Evolutionary conservation across 2,113 vertebrate species (phyloP), one percentile per base, ranked within the genome.

Genomic region (Scopus umbretta): DNA sequence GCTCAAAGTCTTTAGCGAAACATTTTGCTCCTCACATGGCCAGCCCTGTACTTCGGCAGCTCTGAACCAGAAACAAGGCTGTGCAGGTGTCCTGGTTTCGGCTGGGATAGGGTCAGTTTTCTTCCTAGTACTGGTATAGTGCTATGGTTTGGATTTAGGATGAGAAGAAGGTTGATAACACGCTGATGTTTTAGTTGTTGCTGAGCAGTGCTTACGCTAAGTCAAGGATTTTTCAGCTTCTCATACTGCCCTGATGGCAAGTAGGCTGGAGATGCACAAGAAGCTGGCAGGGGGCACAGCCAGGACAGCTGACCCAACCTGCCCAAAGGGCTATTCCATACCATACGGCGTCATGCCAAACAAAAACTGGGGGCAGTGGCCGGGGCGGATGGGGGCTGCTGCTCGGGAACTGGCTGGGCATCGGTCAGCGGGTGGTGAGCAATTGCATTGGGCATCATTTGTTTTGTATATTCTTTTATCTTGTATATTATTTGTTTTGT

Each of bases 361-460:
- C 20, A 58, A 58, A 58, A n/a, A 58, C 32, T n/a, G 56, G 13
- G 32, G 32, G 12, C 13, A 20, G 20, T n/a, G 34, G 56, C 20
- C 1, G 13, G 32, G 32, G 56, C n/a, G n/a, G 9, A 17, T 7
- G 6, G 4, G 8, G 13, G 20, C 20, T 4, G 2, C 32, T n/a
- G 20, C 32, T 58, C 6, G 4, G 56, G 56, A 58, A n/a, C 34
- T n/a, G 34, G 13, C 34, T n/a, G 21, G 13, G 34, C 21, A 58
- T 58, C 8, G 2, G 13, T 59, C 20, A 20, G 56, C 13, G 1
- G 56, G 21, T 32, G 7, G 30, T n/a, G 34, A 59, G 56, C 56
- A 59, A n/a, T 15, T n/a, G 34, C 56, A n/a, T 10, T 59, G 56
- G 22, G 56, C 56, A 22, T 59, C 56, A 59, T 34, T 59, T n/a